Conservation (phyloP, 2,113 vertebrate species). For the Oncorhynchus nerka region DNA sequence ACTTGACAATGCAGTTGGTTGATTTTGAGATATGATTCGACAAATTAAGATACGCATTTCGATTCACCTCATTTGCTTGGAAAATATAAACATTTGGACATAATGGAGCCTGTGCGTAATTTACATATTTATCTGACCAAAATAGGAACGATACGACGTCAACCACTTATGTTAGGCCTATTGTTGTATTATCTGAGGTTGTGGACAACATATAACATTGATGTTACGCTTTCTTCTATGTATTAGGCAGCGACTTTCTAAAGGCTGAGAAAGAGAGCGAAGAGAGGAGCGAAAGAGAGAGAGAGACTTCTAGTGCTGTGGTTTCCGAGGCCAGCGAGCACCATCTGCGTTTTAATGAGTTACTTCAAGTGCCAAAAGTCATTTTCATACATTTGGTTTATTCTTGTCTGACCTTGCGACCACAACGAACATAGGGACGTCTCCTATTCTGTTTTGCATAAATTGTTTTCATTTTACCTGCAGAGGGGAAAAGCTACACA, state of each 20-base stretch:
- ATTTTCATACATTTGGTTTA: constrained; percentile 78
- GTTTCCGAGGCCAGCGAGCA: constrained; percentile 64
- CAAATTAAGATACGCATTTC: constrained; percentile 28
- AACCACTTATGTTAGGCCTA: background rate
- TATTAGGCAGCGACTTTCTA: background rate
- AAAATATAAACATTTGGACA: constrained; percentile 1
- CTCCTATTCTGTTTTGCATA: constrained; percentile 42
- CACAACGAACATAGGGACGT: constrained; percentile 58
- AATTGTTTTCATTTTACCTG: constrained; percentile 31
- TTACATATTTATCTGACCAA: background rate
- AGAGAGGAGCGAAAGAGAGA: constrained; percentile 9
- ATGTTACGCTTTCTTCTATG: background rate
- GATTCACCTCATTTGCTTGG: constrained; percentile 26
- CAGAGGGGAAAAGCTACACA: too few species aligned
- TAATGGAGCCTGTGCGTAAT: background rate
- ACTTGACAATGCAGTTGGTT: background rate
- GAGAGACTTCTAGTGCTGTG: constrained; percentile 49
- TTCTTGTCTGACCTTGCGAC: constrained; percentile 78
- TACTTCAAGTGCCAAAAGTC: constrained; percentile 82
- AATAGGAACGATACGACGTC: background rate
- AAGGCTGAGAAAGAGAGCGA: background rate
- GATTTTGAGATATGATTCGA: constrained; percentile 35
- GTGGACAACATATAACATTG: background rate
- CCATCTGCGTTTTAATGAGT: constrained; percentile 86
- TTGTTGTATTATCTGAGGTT: background rate